Conservation (phyloP, 2,113 vertebrate genomes). For the Abramis brama region DNA sequence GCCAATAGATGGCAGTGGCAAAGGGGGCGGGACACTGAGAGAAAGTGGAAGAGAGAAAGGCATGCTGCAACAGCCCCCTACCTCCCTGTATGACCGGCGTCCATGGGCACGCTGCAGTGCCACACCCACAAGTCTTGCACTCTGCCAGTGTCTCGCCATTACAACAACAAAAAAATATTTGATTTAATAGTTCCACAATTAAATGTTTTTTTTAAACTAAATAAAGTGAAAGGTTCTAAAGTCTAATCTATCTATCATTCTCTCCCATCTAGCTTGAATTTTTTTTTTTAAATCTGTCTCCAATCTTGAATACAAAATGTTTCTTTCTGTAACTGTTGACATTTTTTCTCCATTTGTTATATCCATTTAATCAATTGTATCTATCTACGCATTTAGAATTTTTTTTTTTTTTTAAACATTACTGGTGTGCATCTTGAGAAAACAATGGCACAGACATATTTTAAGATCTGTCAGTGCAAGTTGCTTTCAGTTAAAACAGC, state of each 20-base stretch:
- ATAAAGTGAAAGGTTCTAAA: not conserved
- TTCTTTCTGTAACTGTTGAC: not conserved
- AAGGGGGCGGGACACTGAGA: slow-evolving; percentile 60
- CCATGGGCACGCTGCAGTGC: slow-evolving; percentile 52
- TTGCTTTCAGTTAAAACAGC: too few species aligned
- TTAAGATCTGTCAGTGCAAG: too few species aligned
- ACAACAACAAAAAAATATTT: not conserved
- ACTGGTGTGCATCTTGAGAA: too few species aligned
- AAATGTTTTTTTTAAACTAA: not conserved
- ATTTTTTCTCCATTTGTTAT: not conserved
- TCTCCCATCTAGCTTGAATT: not conserved
- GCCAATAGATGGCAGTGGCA: slow-evolving; percentile 63
- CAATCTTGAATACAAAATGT: not conserved
- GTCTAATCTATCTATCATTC: not conserved
- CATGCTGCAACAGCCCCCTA: slow-evolving; percentile 34
- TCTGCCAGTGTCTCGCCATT: not conserved
- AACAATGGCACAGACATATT: too few species aligned
- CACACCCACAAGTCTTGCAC: slow-evolving; percentile 54
- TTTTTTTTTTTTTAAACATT: too few species aligned
- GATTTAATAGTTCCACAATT: not conserved
- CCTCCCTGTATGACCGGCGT: slow-evolving; percentile 1
- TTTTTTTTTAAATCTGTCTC: not conserved
- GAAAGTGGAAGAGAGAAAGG: slow-evolving; percentile 44
- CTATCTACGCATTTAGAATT: too few species aligned
- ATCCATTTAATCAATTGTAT: too few species aligned